These are phyloP conservation scores for Drosophila melanica DNA, from an alignment of 1,140 invertebrate species.

Conservation along the genomic window DNA sequence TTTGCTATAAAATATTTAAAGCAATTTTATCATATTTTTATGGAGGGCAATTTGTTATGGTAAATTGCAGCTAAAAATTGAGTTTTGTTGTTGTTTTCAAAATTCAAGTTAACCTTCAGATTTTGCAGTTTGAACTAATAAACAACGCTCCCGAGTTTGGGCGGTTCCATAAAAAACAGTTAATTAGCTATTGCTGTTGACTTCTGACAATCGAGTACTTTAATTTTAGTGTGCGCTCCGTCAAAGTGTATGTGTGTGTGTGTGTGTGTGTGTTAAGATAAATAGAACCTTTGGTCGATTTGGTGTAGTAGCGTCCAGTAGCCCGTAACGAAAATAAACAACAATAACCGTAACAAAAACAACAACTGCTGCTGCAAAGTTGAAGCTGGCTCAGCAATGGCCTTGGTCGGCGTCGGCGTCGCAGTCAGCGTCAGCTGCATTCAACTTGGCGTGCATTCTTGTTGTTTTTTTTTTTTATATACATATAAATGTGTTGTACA, in stretches of 20 bases:
- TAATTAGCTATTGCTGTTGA: slow-evolving; percentile 19
- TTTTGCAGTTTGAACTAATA: slow-evolving; percentile 8
- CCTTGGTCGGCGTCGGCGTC: slow-evolving; percentile 15
- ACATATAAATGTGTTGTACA: neutral
- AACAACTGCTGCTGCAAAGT: slow-evolving; percentile 3
- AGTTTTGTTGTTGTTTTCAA: too few relatives aligned
- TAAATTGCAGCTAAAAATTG: too few relatives aligned
- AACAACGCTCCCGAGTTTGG: too few relatives aligned
- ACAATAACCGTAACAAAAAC: neutral
- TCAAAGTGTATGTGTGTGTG: neutral
- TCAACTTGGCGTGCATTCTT: slow-evolving; percentile 70
- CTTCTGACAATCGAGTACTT: slow-evolving; percentile 2
- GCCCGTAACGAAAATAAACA: slow-evolving; percentile 31
- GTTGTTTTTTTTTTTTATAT: neutral
- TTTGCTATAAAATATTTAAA: neutral
- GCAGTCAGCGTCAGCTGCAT: slow-evolving; percentile 40
- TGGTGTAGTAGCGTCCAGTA: slow-evolving; percentile 22
- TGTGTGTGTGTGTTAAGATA: slow-evolving; percentile 7
- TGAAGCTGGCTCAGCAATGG: slow-evolving; percentile 35
- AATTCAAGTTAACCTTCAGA: slow-evolving; percentile 1
- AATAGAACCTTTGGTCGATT: slow-evolving; percentile 43
- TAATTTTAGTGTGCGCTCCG: neutral
- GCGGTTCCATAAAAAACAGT: slow-evolving; percentile 8
- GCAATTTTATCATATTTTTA: too few relatives aligned
- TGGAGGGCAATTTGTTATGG: neutral